Evolutionary conservation across 2,888 invertebrate genomes (phyloP).

Genomic region (Nephrotoma guestfalica): DNA sequence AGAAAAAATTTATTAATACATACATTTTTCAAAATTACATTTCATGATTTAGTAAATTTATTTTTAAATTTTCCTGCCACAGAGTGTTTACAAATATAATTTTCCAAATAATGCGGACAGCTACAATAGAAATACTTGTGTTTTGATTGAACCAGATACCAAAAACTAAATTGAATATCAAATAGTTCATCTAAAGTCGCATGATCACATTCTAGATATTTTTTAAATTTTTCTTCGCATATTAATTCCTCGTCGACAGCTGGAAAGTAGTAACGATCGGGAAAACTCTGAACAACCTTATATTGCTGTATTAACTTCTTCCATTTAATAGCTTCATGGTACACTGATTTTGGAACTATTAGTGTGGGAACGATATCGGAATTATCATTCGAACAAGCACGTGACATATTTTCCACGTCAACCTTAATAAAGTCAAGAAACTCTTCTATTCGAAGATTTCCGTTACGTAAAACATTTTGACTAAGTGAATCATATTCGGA

Average conservation of each 20-base stretch:
- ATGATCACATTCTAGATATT: neutral
- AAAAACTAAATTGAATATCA: neutral
- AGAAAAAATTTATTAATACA: too few relatives aligned
- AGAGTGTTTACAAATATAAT: neutral
- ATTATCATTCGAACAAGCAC: neutral
- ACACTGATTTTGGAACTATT: neutral
- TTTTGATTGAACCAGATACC: neutral
- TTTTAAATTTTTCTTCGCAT: neutral
- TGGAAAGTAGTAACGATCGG: neutral
- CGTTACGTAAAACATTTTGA: neutral
- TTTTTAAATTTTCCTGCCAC: neutral
- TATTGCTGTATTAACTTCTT: neutral
- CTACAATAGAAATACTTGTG: neutral
- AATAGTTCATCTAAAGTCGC: neutral
- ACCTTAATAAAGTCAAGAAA: neutral
- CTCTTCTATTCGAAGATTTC: neutral
- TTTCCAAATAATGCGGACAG: neutral
- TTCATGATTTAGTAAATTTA: too few relatives aligned
- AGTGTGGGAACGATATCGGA: neutral
- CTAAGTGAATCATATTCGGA: neutral
- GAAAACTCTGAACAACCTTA: neutral
- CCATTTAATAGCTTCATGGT: neutral
- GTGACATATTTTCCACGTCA: neutral
- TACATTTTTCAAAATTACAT: too few relatives aligned
- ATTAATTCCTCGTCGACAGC: neutral